Conservation (phyloP, 2,888 invertebrate species). For the Entomobrya multifasciata region DNA sequence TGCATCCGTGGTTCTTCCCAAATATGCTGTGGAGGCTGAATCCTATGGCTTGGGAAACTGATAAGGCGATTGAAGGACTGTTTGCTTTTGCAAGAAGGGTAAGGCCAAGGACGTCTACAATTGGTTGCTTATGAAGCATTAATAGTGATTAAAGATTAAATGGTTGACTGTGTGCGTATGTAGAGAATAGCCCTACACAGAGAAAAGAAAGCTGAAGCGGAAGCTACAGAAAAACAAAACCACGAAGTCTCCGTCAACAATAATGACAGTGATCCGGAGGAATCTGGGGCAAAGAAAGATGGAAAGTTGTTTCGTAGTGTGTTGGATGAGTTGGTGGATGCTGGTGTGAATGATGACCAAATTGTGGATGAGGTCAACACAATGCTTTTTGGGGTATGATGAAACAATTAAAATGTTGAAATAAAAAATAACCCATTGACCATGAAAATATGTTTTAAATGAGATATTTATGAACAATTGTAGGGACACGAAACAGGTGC, state of each 20-base stretch:
- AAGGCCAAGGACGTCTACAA: neutral
- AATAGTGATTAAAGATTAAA: neutral
- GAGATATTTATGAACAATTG: neutral
- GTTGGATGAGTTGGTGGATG: conserved; percentile 25
- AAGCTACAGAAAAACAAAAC: neutral
- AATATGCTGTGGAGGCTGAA: conserved; percentile 34
- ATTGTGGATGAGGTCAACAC: conserved; percentile 54
- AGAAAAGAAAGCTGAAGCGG: neutral
- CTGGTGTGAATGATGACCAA: conserved; percentile 14
- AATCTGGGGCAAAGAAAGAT: neutral
- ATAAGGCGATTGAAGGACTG: conserved; percentile 8
- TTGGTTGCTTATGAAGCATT: neutral
- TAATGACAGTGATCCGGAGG: neutral
- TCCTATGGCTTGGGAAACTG: conserved; percentile 19
- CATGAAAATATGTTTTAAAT: neutral
- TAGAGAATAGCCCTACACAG: conserved; percentile 21
- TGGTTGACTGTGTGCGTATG: neutral
- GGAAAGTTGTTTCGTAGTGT: conserved; percentile 15
- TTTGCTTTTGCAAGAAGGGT: conserved; percentile 25
- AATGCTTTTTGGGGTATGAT: conserved; percentile 43
- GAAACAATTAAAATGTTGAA: neutral
- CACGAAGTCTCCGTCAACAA: neutral
- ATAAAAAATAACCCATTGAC: neutral
- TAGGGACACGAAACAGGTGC: conserved; percentile 55
- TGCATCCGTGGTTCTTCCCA: conserved; percentile 25